Evolutionary conservation across 2,113 vertebrate genomes (phyloP).

Genomic region (Danionella cerebrum): DNA sequence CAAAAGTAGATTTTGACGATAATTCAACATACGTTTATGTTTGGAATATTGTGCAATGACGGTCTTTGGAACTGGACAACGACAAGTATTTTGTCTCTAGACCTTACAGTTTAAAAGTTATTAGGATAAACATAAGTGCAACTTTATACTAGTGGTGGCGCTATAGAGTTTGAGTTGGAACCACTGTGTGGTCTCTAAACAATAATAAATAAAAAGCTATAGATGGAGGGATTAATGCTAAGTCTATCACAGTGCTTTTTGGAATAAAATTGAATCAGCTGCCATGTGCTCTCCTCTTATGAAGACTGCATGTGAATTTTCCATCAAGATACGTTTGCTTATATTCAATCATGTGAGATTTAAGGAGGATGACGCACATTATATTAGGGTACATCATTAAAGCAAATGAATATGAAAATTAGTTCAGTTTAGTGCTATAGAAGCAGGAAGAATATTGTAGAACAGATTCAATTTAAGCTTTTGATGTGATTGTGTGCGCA

Average conservation of each 20-base stretch:
- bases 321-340: background rate
- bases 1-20: no score
- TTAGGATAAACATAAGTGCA: no score
- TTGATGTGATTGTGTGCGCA: slow-evolving; percentile 39
- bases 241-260: background rate
- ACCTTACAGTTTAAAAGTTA: no score
- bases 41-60: no score
- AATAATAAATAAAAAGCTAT: no score
- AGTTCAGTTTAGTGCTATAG: background rate
- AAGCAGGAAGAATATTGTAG: background rate
- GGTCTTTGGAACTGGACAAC: no score
- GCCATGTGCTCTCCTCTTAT: background rate
- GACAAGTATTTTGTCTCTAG: no score
- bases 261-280: background rate
- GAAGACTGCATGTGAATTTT: background rate
- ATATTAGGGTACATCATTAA: background rate
- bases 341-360: background rate
- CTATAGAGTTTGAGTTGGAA: no score
- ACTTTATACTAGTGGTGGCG: no score
- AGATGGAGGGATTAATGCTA: no score
- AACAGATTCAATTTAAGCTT: background rate
- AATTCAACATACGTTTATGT: no score
- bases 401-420: background rate
- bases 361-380: background rate
- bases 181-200: no score